A percentile compares a stretch with the other conserved stretches of the same genome.
These are phyloP conservation scores for Lerema accius DNA, from an alignment of 1,140 invertebrate species.

Conservation along the genomic window DNA sequence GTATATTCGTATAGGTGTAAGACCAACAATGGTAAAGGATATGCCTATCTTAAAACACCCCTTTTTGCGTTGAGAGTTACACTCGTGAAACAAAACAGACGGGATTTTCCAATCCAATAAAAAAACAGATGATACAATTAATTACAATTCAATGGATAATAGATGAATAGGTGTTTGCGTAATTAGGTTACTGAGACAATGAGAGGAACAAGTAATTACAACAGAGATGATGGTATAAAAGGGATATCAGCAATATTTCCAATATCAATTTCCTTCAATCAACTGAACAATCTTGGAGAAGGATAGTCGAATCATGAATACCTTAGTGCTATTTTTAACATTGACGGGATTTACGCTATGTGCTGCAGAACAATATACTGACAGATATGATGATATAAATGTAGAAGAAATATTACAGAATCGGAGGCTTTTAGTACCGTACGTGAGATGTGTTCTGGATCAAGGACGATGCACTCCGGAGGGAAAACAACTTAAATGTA, in stretches of 20 bases:
- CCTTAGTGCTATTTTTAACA: slow-evolving; percentile 45
- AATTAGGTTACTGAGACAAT: slow-evolving; percentile 17
- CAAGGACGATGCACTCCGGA: slow-evolving; percentile 83
- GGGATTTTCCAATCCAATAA: not conserved
- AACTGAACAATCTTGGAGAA: not conserved
- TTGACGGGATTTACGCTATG: slow-evolving; percentile 49
- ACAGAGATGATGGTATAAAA: slow-evolving; percentile 16
- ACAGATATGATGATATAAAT: slow-evolving; percentile 89
- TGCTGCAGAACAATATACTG: slow-evolving; percentile 84
- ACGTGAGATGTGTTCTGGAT: slow-evolving; percentile 86
- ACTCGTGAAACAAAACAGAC: too few relatives aligned
- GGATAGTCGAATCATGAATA: slow-evolving; percentile 41
- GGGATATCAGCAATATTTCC: slow-evolving; percentile 10
- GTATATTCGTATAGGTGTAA: too few relatives aligned
- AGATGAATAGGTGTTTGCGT: slow-evolving; percentile 18
- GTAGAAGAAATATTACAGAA: slow-evolving; percentile 87
- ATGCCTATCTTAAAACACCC: too few relatives aligned
- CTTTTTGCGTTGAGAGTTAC: too few relatives aligned
- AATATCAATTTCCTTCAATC: not conserved
- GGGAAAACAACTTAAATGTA: slow-evolving; percentile 82
- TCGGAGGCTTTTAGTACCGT: slow-evolving; percentile 86
- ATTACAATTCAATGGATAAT: slow-evolving; percentile 12
- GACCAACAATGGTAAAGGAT: too few relatives aligned
- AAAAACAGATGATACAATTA: too few relatives aligned
- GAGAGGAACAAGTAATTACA: slow-evolving; percentile 10